Evolutionary conservation across 2,797 vertebrate species (phyloP), one percentile per base, ranked within the genome.

Genomic region (Sternarchorhynchus goeldii): DNA sequence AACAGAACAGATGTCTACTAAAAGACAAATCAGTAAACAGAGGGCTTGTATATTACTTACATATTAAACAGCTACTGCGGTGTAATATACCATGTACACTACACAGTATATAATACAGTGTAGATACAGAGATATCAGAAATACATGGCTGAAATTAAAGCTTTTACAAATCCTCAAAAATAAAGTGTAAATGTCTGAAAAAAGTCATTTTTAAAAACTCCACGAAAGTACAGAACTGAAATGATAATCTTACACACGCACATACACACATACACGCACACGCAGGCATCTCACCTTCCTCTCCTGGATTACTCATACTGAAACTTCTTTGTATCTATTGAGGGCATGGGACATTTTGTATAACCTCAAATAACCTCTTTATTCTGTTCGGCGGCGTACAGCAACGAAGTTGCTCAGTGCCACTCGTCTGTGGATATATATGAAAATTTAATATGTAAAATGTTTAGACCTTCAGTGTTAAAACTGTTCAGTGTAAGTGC

Each of bases 291-390:
- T 63, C 45, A 70, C 67, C 67, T 70, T 70, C 67, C 67, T 78
- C 69, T 78, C 58, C 76, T 71, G 16, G n/a, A 41, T 78, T 78
- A 78, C 67, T 78, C 76, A 78, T 25, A 78, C 16, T 41, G 76
- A 78, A 78, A 78, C 68, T 56, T 34, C n/a, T 36, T 17, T 71
- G 59, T 45, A 69, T 71, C 71, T 68, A 20, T 57, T 68, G 71
- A 5, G 20, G 25, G 65, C 31, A 16, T 71, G 25, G 68, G 59
- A 71, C 67, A 53, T 77, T 77, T 62, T 70, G 60, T 4, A 18
- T 53, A 41, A 78, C 67, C 76, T 71, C 58, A 39, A 14, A 29
- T 64, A 78, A 71, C 76, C 67, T 70, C 50, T 8, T 17, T 18
- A 29, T 70, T 70, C 67, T 29, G 67, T 32, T 32, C 18, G 17